Base-by-base conservation (phyloP, 2,113 vertebrate species). In the Sakesphorus luctuosus region DNA sequence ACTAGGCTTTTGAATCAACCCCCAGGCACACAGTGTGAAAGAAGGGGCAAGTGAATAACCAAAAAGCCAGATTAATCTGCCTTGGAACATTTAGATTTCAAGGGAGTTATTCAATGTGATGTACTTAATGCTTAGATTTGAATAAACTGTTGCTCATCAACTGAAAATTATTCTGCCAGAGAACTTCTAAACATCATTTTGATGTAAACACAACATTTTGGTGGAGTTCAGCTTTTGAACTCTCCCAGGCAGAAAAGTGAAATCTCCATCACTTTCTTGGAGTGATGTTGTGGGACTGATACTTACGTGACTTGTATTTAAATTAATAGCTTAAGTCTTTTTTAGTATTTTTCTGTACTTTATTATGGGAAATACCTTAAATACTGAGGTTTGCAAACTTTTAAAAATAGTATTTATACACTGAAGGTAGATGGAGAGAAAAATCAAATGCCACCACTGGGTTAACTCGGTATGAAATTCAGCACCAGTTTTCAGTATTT, bases 361-460 rank as follows among this genome's bases (percentile, higher is more conserved):
- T 90, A 66, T 88, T 80, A 91, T 96, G 93, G 94, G 91, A 93
- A 96, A 96, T 97, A 84, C 82, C 92, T 94, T 74, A 88, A 96
- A 96, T 96, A 81, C 65, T 75, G 95, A 97, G 93, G 94, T 94
- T 95, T 86, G 85, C 28, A 56, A 56, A 68, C 82, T 90, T 92
- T 49, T 80, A 5, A 47, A 87, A 80, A 47, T 52, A 29, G n/a
- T 90, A 63, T 96, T 96, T 96, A 77, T 86, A 49, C 53, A 40
- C 68, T 59, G 84, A 84, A 88, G 26, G 63, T 71, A 95, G 78
- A 59, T 68, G 38, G 78, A 86, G 90, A 93, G 75, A 88, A 95
- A 93, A 95, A 89, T 93, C 36, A 52, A 93, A 86, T 81, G 65
- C 63, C 67, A 88, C 87, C 59, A 47, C 71, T 94, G 93, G 62